These are phyloP conservation scores for Lateolabrax maculatus DNA, from an alignment of 2,797 vertebrate genomes.

Conservation along the genomic window DNA sequence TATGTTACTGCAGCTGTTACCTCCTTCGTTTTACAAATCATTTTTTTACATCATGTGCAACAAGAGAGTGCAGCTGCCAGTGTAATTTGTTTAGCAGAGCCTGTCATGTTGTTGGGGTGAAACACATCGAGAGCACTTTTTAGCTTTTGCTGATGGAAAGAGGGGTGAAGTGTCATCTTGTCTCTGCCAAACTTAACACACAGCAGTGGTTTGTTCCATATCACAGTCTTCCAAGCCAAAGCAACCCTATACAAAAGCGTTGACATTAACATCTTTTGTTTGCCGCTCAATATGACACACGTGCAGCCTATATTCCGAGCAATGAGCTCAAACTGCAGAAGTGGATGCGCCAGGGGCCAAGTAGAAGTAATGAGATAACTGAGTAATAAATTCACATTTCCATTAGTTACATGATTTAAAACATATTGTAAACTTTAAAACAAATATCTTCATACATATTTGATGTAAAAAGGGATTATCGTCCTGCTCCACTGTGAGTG, in stretches of 20 bases:
- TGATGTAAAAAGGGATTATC: slow-evolving; percentile 18
- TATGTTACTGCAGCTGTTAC: slow-evolving; percentile 60
- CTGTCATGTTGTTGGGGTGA: slow-evolving; percentile 35
- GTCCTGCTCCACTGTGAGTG: slow-evolving; percentile 10
- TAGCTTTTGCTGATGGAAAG: slow-evolving; percentile 40
- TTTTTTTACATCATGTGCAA: slow-evolving; percentile 44
- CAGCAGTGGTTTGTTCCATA: slow-evolving; percentile 29
- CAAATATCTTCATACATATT: slow-evolving; percentile 14
- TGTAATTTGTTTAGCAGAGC: slow-evolving; percentile 60
- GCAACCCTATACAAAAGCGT: slow-evolving; percentile 37
- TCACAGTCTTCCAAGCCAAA: slow-evolving; percentile 32
- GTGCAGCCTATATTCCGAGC: slow-evolving; percentile 30
- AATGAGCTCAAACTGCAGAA: slow-evolving; percentile 34
- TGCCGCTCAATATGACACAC: slow-evolving; percentile 31
- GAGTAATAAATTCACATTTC: slow-evolving; percentile 12
- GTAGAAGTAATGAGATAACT: slow-evolving; percentile 35
- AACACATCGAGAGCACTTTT: slow-evolving; percentile 53
- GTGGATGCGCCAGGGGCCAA: slow-evolving; percentile 33
- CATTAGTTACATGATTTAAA: slow-evolving; percentile 29
- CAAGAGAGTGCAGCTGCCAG: slow-evolving; percentile 58
- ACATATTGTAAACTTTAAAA: slow-evolving; percentile 18
- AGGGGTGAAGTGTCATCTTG: slow-evolving; percentile 45
- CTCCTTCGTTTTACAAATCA: slow-evolving; percentile 63
- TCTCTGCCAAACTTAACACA: slow-evolving; percentile 35
- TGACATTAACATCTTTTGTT: slow-evolving; percentile 56